Percentiles rank a stretch among this genome's conserved stretches.
Evolutionary conservation across 2,113 vertebrate genomes (phyloP).

Genomic region (Brienomyrus longianalis): DNA sequence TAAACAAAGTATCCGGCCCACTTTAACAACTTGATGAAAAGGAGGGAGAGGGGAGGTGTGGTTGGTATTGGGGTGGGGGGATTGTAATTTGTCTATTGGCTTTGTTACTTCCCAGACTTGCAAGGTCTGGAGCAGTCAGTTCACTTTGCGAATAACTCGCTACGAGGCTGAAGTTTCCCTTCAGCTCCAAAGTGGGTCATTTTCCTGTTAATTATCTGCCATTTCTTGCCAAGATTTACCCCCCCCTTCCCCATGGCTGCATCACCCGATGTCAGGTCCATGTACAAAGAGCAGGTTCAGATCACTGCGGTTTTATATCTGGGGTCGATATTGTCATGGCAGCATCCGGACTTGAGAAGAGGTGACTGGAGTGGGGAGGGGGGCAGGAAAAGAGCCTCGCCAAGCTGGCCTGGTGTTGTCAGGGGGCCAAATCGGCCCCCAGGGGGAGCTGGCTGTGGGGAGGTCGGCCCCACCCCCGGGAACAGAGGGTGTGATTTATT

Average conservation of each 20-base stretch:
- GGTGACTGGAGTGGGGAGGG: neutral
- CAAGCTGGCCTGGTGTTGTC: neutral
- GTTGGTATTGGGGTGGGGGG: neutral
- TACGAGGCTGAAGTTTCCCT: neutral
- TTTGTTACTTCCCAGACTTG: neutral
- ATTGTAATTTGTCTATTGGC: neutral
- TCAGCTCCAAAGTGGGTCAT: neutral
- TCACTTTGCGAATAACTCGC: neutral
- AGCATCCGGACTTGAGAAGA: neutral
- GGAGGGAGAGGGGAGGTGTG: neutral
- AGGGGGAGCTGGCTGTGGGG: neutral
- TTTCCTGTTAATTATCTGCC: neutral
- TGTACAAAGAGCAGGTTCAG: neutral
- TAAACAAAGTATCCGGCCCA: neutral
- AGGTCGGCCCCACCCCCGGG: neutral
- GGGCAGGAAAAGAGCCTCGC: neutral
- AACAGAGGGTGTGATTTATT: neutral
- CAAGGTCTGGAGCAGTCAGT: neutral
- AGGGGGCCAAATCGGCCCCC: neutral
- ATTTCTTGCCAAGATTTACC: neutral
- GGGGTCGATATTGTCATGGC: neutral
- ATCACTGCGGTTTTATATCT: neutral
- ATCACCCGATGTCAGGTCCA: neutral
- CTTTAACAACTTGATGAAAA: slow-evolving; percentile 15
- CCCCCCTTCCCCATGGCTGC: neutral